These are phyloP conservation scores for Petrophora chlorosata DNA, from an alignment of 2,888 invertebrate genomes.

Conservation along the genomic window DNA sequence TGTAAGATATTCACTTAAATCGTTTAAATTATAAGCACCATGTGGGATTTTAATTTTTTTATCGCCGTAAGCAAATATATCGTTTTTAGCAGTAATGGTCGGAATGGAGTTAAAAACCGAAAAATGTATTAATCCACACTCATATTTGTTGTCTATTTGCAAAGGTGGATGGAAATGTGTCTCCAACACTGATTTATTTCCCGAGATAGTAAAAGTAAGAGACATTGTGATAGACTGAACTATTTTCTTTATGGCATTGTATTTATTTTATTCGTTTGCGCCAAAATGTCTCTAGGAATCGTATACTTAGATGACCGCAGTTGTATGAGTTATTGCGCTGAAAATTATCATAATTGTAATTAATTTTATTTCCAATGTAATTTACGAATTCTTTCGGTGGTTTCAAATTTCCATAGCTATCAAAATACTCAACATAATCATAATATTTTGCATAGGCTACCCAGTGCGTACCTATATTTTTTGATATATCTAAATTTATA, in stretches of 20 bases:
- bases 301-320: too few relatives aligned
- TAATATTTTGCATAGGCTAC: slow-evolving; percentile 13
- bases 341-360: background rate
- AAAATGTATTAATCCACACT: background rate
- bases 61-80: background rate
- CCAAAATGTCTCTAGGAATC: too few relatives aligned
- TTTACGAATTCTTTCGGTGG: slow-evolving; percentile 4
- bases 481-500: slow-evolving; percentile 7
- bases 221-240: too few relatives aligned
- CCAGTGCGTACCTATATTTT: background rate
- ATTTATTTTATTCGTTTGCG: too few relatives aligned
- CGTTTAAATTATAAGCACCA: background rate
- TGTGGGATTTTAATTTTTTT: background rate
- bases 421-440: slow-evolving; percentile 12
- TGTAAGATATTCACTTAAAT: too few relatives aligned
- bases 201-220: too few relatives aligned
- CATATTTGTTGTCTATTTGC: too few relatives aligned
- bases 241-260: too few relatives aligned
- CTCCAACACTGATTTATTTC: too few relatives aligned
- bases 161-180: too few relatives aligned
- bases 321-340: too few relatives aligned
- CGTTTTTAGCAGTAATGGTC: background rate
- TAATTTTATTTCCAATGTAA: background rate
- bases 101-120: too few relatives aligned
- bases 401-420: slow-evolving; percentile 14